Conservation (phyloP, 2,113 vertebrate species). For the Epinephelus cyanopodus region DNA sequence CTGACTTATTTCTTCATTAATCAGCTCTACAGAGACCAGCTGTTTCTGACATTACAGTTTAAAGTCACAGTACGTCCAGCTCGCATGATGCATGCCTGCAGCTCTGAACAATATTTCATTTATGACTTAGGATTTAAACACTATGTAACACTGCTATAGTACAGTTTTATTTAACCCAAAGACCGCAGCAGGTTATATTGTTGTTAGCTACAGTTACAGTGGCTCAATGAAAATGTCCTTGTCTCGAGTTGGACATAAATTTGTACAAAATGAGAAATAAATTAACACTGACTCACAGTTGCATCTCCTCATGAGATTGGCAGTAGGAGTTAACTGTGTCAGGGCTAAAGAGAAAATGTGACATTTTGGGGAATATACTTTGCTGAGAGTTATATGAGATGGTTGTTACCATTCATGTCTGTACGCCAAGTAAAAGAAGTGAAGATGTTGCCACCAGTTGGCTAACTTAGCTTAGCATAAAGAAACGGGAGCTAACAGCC, state of each 20-base stretch:
- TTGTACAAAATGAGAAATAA: background rate
- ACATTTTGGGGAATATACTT: background rate
- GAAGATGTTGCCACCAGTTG: too few species aligned
- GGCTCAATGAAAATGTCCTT: background rate
- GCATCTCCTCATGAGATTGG: background rate
- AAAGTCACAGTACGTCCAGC: background rate
- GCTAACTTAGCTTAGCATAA: too few species aligned
- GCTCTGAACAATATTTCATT: background rate
- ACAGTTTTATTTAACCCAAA: background rate
- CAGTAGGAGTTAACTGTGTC: background rate
- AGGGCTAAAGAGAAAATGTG: background rate
- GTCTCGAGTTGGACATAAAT: background rate
- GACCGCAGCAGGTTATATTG: background rate
- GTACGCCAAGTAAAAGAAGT: too few species aligned
- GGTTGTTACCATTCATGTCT: too few species aligned
- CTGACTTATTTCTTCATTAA: conserved; percentile 34
- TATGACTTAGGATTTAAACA: background rate
- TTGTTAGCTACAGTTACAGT: background rate
- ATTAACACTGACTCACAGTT: background rate
- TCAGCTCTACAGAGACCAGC: background rate
- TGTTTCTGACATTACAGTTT: background rate
- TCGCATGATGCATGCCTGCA: background rate
- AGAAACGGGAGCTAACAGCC: too few species aligned
- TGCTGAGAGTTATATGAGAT: too few species aligned
- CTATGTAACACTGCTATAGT: background rate